These are phyloP conservation scores for Drymodes brunneopygia DNA, from an alignment of 2,113 vertebrate species.

Conservation along the genomic window DNA sequence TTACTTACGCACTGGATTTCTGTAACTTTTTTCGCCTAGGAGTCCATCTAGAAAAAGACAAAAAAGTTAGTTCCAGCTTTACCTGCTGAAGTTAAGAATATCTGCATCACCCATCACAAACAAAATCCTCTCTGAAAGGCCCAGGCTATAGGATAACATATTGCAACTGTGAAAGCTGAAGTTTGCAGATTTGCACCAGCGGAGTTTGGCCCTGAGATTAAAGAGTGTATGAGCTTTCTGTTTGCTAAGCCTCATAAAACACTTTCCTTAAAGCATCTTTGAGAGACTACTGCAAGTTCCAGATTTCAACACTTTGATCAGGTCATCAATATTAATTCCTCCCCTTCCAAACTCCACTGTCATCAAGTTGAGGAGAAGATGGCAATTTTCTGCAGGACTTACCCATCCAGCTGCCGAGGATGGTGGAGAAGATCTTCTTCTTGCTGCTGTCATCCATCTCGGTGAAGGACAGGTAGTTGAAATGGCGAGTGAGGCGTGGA, in stretches of 20 bases:
- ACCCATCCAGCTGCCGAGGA: slow-evolving; percentile 89
- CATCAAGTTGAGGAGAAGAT: neutral
- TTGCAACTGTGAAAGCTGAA: neutral
- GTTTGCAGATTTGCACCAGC: neutral
- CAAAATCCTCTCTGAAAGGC: neutral
- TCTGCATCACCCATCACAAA: neutral
- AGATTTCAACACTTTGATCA: neutral
- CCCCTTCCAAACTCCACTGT: neutral
- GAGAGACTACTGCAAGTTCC: neutral
- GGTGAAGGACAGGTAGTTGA: slow-evolving; percentile 86
- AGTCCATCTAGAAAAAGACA: slow-evolving; percentile 57
- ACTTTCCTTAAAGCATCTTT: neutral
- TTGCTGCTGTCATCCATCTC: slow-evolving; percentile 88
- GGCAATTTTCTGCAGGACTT: slow-evolving; percentile 33
- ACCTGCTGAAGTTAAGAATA: neutral
- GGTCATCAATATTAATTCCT: neutral
- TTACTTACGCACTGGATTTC: slow-evolving; percentile 71
- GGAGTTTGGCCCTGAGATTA: neutral
- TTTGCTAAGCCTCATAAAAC: neutral
- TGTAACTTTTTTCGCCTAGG: slow-evolving; percentile 70
- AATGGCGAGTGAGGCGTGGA: slow-evolving; percentile 84
- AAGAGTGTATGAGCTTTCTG: neutral
- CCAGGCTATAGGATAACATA: neutral
- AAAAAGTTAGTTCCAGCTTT: neutral
- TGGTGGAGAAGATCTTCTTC: slow-evolving; percentile 86